phyloP scores from a whole-genome alignment of 2,888 invertebrate species.

The Hartigia nigra region DNA sequence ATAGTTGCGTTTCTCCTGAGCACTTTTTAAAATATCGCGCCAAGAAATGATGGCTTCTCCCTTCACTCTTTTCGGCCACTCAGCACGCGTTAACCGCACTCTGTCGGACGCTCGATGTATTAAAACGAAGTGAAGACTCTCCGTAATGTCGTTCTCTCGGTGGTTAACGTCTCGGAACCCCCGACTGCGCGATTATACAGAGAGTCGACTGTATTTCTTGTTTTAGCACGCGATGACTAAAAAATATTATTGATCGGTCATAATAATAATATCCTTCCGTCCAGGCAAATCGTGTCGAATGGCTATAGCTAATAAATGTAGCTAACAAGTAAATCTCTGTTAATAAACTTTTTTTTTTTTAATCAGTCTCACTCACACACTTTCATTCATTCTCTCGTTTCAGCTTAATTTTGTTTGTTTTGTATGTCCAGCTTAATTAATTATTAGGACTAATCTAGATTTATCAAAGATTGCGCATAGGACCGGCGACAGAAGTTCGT shows the following conservation, averaged over 20 bases:
- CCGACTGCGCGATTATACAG: too few species aligned
- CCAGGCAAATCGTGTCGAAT: neutral
- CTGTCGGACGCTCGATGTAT: too few species aligned
- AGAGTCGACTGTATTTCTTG: too few species aligned
- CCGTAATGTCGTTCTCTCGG: too few species aligned
- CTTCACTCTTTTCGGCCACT: too few species aligned
- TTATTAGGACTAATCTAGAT: constrained; percentile 11
- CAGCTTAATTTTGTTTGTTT: neutral
- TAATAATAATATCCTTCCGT: neutral
- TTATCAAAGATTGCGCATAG: constrained; percentile 27
- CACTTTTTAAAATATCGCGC: too few species aligned
- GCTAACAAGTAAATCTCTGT: constrained; percentile 2
- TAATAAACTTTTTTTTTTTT: neutral
- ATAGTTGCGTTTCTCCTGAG: too few species aligned
- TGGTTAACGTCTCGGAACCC: too few species aligned
- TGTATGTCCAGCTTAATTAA: neutral
- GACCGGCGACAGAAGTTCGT: constrained; percentile 24
- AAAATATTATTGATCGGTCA: neutral
- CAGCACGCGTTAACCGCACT: too few species aligned
- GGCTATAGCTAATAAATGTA: neutral
- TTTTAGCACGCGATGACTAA: neutral
- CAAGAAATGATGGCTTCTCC: too few species aligned
- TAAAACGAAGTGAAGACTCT: too few species aligned
- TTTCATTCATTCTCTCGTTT: neutral
- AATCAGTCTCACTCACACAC: neutral